phyloP scores from a whole-genome alignment of 2,113 vertebrate genomes.

The Limnothrissa miodon region DNA sequence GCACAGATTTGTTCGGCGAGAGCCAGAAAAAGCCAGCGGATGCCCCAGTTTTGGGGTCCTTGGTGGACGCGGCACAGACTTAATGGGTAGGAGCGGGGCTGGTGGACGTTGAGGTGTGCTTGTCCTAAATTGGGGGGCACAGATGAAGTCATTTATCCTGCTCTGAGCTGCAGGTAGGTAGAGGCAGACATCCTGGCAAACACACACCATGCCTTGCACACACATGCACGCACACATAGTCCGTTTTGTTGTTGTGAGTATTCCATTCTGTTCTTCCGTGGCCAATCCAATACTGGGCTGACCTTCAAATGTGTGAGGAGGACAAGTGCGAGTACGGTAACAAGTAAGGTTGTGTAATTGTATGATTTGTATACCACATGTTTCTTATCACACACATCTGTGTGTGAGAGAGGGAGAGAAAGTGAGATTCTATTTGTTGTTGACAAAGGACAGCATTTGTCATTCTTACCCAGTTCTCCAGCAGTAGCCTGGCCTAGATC shows the following conservation, averaged over 20 bases:
- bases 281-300: background rate
- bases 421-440: conserved; percentile 4
- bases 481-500: conserved; percentile 75
- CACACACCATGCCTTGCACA: conserved; percentile 29
- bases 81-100: conserved; percentile 33
- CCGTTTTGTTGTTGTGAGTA: background rate
- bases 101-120: conserved; percentile 76
- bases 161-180: conserved; percentile 34
- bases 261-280: conserved; percentile 8
- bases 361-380: background rate
- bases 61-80: conserved; percentile 62
- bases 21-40: conserved; percentile 76
- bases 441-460: conserved; percentile 72
- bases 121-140: conserved; percentile 74
- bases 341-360: background rate
- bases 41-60: conserved; percentile 78
- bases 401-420: no score
- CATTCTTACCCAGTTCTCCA: conserved; percentile 74
- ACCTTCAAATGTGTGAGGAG: background rate
- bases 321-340: background rate
- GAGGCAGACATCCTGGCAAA: conserved; percentile 23
- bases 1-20: conserved; percentile 72
- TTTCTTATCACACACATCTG: no score
- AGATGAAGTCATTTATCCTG: conserved; percentile 66
- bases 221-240: conserved; percentile 40